Conservation (phyloP, 1,140 invertebrate species). For the Acromyrmex heyeri region DNA sequence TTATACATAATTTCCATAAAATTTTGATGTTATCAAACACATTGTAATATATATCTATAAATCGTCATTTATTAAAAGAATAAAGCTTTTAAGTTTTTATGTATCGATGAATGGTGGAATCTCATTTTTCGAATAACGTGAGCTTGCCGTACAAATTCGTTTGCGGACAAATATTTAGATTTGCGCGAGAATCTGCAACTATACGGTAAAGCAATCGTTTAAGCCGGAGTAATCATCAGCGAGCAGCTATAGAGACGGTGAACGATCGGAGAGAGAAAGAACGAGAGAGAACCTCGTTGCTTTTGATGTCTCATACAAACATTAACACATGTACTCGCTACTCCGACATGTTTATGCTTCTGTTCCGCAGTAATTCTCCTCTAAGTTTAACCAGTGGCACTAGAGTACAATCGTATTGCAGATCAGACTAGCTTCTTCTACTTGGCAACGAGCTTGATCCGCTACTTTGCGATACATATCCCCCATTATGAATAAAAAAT, state of each 20-base stretch:
- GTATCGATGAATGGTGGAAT: background rate
- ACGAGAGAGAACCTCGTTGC: constrained; percentile 75
- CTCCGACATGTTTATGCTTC: constrained; percentile 84
- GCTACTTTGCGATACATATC: constrained; percentile 41
- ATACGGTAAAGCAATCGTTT: constrained; percentile 72
- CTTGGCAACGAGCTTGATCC: constrained; percentile 48
- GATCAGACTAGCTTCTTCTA: constrained; percentile 60
- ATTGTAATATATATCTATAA: background rate
- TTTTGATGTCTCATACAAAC: constrained; percentile 86
- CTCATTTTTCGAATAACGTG: constrained; percentile 46
- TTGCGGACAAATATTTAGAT: constrained; percentile 66
- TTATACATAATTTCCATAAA: background rate
- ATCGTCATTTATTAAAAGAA: background rate
- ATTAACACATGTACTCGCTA: constrained; percentile 84
- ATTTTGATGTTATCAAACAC: background rate
- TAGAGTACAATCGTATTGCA: constrained; percentile 71
- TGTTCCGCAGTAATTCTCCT: constrained; percentile 81
- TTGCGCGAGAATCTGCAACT: constrained; percentile 70
- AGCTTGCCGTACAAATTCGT: constrained; percentile 38
- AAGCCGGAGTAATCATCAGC: constrained; percentile 62
- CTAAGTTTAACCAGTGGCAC: constrained; percentile 79
- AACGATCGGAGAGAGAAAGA: constrained; percentile 49
- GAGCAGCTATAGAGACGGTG: constrained; percentile 65
- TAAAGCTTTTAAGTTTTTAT: background rate
- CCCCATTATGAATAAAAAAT: background rate